phyloP scores from a whole-genome alignment of 2,888 invertebrate species.

The Criorhina ranunculi region DNA sequence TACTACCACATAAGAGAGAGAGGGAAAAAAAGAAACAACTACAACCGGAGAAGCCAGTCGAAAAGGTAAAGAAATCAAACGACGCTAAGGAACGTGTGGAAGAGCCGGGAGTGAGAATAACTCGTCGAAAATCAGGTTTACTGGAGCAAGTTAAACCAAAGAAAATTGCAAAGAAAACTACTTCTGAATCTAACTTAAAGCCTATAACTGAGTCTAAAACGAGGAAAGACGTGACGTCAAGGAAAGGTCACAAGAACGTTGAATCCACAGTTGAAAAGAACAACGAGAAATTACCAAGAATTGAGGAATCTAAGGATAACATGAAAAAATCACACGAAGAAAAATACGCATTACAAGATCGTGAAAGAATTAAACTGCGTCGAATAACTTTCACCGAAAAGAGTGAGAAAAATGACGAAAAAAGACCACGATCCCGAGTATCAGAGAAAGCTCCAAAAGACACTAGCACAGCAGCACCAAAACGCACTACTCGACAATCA shows the following conservation, averaged over 20 bases:
- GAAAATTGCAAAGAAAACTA: background rate
- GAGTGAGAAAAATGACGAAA: background rate
- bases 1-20: slow-evolving; percentile 30
- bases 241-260: background rate
- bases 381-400: background rate
- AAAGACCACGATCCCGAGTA: background rate
- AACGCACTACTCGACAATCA: slow-evolving; percentile 2
- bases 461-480: background rate
- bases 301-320: background rate
- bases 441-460: background rate
- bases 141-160: background rate
- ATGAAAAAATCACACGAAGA: background rate
- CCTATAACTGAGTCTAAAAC: background rate
- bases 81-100: background rate
- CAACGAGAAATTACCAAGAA: background rate
- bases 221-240: background rate
- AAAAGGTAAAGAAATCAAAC: background rate
- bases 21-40: too few species aligned
- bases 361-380: background rate
- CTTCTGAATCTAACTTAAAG: background rate
- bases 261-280: background rate
- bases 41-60: background rate
- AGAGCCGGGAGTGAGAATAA: background rate
- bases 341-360: background rate
- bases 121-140: background rate